Evolutionary conservation across 2,113 vertebrate genomes (phyloP).

Genomic region (Mus musculus): GRCm39 chr7:57727001-57727500

Average conservation of each 20-base stretch:
- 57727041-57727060: not conserved
- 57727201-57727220: not conserved
- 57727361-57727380: too few species aligned
- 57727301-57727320: not conserved
- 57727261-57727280: too few species aligned
- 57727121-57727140: not conserved
- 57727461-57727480: not conserved
- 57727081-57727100: not conserved
- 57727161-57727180: not conserved
- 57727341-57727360: too few species aligned
- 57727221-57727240: not conserved
- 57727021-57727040: not conserved
- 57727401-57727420: not conserved
- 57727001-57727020: not conserved
- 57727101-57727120: not conserved
- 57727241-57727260: too few species aligned
- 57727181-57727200: not conserved
- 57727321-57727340: too few species aligned
- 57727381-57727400: not conserved
- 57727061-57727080: not conserved
- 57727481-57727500: not conserved
- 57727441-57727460: not conserved
- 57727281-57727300: not conserved
- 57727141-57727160: not conserved
- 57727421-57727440: not conserved